These are phyloP conservation scores for Hepsetus odoe DNA, from an alignment of 2,113 vertebrate species.

Conservation along the genomic window DNA sequence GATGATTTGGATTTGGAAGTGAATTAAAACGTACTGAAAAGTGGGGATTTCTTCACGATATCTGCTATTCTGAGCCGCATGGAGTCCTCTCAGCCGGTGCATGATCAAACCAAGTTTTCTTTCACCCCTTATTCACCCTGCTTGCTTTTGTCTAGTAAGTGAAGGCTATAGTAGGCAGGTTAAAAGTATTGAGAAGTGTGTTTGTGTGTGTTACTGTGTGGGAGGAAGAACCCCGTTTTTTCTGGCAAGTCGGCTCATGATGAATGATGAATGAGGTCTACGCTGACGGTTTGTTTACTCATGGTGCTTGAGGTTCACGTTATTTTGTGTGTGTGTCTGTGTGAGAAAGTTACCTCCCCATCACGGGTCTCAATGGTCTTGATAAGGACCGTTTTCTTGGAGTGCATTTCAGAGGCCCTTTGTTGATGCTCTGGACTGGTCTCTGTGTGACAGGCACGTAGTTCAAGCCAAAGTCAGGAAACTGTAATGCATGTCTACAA, in stretches of 20 bases:
- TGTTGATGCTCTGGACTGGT: slow-evolving; percentile 87
- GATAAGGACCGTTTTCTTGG: slow-evolving; percentile 95
- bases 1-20: neutral
- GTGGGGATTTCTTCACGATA: neutral
- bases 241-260: neutral
- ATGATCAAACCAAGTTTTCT: neutral
- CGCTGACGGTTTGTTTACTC: neutral
- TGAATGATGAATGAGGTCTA: neutral
- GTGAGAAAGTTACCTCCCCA: slow-evolving; percentile 80
- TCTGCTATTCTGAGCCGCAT: neutral
- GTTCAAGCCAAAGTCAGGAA: neutral
- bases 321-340: slow-evolving; percentile 21
- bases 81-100: neutral
- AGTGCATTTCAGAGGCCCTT: slow-evolving; percentile 83
- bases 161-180: neutral
- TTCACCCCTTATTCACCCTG: neutral
- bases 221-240: neutral
- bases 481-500: too few species aligned
- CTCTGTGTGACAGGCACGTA: slow-evolving; percentile 71
- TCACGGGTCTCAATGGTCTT: slow-evolving; percentile 93
- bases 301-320: neutral
- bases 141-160: neutral
- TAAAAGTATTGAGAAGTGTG: neutral
- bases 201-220: slow-evolving; percentile 24
- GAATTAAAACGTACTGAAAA: neutral